Evolutionary conservation across 2,113 vertebrate genomes (phyloP).

Genomic region (Melanerpes aurifrons): DNA sequence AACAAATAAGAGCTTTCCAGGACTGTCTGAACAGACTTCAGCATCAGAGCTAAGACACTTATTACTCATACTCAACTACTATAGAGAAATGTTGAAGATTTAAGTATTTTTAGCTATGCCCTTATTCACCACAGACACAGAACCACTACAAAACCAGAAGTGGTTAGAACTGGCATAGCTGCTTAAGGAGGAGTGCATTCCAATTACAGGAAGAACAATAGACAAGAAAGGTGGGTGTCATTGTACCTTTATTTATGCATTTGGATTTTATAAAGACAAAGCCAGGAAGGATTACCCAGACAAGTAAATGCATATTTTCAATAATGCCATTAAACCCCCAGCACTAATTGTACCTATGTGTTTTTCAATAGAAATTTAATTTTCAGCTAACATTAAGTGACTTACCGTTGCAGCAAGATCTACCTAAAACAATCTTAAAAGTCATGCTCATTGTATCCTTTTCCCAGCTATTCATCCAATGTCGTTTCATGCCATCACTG

Average conservation of each 20-base stretch:
- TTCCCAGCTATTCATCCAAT: not conserved
- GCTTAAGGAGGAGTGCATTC: not conserved
- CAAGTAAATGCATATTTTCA: not conserved
- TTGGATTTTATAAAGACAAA: not conserved
- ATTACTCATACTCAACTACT: not conserved
- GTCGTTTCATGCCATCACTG: not conserved
- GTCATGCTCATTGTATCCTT: not conserved
- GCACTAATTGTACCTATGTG: not conserved
- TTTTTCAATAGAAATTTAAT: not conserved
- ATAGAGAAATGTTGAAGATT: not conserved
- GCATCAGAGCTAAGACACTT: not conserved
- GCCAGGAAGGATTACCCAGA: not conserved
- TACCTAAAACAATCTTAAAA: not conserved
- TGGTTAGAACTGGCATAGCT: not conserved
- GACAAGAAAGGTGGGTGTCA: not conserved
- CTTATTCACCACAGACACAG: too few species aligned
- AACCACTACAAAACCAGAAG: not conserved
- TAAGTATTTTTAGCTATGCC: not conserved
- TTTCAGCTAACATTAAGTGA: not conserved
- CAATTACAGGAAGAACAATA: not conserved
- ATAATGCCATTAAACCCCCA: not conserved
- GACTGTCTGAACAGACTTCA: not conserved
- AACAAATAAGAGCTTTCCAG: not conserved
- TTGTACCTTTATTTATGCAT: not conserved
- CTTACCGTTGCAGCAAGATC: not conserved